Conservation (phyloP, 2,888 invertebrate genomes). For the Tachina lurida region DNA sequence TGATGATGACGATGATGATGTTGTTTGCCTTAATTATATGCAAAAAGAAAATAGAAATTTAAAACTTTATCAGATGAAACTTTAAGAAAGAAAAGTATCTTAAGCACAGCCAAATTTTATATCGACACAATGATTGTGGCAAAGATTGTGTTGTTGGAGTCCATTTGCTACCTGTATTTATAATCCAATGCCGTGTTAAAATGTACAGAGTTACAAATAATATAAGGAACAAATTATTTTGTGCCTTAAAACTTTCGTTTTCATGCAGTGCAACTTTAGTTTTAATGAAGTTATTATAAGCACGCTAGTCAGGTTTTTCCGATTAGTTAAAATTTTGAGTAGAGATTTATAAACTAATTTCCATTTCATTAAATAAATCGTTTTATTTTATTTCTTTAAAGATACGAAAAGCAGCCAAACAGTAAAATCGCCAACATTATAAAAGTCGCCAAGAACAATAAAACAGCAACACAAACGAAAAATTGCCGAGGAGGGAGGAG, state of each 20-base stretch:
- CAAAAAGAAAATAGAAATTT: conserved; percentile 3
- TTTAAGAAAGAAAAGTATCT: conserved; percentile 22
- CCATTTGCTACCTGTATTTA: conserved; percentile 24
- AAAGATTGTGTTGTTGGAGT: not conserved
- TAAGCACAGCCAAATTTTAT: conserved; percentile 1
- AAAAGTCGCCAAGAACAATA: too few relatives aligned
- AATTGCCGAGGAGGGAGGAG: too few relatives aligned
- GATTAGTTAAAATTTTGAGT: not conserved
- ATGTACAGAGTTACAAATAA: not conserved
- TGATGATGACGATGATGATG: not conserved
- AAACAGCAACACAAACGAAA: too few relatives aligned
- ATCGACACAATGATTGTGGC: not conserved
- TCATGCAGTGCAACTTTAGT: too few relatives aligned
- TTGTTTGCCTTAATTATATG: conserved; percentile 24
- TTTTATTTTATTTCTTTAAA: too few relatives aligned
- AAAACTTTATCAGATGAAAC: conserved; percentile 20
- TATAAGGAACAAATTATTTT: not conserved
- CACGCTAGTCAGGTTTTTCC: too few relatives aligned
- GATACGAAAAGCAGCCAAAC: too few relatives aligned
- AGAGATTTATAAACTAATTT: too few relatives aligned
- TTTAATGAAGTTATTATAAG: too few relatives aligned
- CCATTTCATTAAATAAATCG: too few relatives aligned
- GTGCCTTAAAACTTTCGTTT: not conserved
- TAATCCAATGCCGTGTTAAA: not conserved
- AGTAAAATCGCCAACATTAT: too few relatives aligned